phyloP scores from a whole-genome alignment of 2,888 invertebrate genomes.

The Troides aeacus region DNA sequence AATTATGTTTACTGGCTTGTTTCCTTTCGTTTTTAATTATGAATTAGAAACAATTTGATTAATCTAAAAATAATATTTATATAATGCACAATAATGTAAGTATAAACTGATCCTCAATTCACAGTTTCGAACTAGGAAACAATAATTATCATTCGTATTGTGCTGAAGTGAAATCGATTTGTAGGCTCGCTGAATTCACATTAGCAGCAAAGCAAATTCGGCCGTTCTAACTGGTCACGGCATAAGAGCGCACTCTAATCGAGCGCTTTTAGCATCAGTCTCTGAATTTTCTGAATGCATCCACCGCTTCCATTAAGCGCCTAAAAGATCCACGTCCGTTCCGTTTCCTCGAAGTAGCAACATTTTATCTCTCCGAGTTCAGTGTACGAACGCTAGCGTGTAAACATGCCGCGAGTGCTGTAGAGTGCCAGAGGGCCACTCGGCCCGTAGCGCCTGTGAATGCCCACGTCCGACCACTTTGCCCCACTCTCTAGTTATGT shows the following conservation, averaged over 20 bases:
- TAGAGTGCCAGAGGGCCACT: conserved; percentile 35
- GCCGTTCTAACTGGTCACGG: conserved; percentile 10
- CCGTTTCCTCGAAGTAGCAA: conserved; percentile 64
- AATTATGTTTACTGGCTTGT: not conserved
- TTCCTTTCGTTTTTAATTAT: not conserved
- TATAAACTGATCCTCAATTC: not conserved
- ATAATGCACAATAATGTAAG: not conserved
- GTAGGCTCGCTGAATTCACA: not conserved
- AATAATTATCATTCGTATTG: conserved; percentile 1
- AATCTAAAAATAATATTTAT: not conserved
- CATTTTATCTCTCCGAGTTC: conserved; percentile 64
- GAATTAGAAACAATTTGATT: not conserved
- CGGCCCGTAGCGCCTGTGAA: conserved; percentile 32
- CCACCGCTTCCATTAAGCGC: conserved; percentile 45
- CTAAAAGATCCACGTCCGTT: conserved; percentile 49
- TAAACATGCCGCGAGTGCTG: conserved; percentile 45
- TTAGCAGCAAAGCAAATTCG: conserved; percentile 11
- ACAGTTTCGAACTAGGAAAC: not conserved
- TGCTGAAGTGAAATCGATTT: conserved; percentile 7
- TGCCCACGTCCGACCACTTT: conserved; percentile 35
- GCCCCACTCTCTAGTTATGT: conserved; percentile 28
- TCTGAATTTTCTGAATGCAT: conserved; percentile 34
- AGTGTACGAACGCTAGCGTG: conserved; percentile 57
- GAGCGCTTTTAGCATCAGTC: conserved; percentile 37
- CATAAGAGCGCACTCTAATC: conserved; percentile 13